Percentiles rank a stretch among this genome's conserved stretches.
Evolutionary conservation across 2,888 invertebrate genomes (phyloP).

Genomic region (Myathropa florea): DNA sequence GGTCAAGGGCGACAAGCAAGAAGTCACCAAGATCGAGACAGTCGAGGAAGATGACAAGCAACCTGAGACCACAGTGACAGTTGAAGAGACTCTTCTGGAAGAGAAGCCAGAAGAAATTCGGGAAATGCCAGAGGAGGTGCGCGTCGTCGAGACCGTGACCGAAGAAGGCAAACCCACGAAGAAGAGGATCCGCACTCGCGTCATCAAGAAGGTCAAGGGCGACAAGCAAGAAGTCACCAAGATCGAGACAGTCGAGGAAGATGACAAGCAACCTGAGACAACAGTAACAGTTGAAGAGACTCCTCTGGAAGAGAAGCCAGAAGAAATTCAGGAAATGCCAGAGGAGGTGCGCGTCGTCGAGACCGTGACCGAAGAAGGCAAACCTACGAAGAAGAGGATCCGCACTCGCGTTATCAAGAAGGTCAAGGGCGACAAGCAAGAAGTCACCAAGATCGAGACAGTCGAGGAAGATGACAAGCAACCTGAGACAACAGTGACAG

Average conservation of each 20-base stretch:
- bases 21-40: constrained; percentile 10
- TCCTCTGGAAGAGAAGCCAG: constrained; percentile 23
- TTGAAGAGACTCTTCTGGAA: not conserved
- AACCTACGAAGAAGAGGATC: constrained; percentile 75
- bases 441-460: constrained; percentile 77
- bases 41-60: constrained; percentile 6
- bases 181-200: constrained; percentile 13
- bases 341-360: constrained; percentile 70
- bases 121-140: not conserved
- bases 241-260: constrained; percentile 77
- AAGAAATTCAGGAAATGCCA: constrained; percentile 40
- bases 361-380: constrained; percentile 72
- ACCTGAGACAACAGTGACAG: constrained; percentile 79
- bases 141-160: not conserved
- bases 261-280: constrained; percentile 75
- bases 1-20: constrained; percentile 9
- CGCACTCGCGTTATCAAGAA: constrained; percentile 75
- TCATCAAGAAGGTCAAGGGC: constrained; percentile 65
- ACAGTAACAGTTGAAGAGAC: constrained; percentile 77
- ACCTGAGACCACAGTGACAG: not conserved
- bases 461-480: constrained; percentile 78
- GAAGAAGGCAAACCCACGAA: constrained; percentile 5
- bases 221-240: constrained; percentile 76
- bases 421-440: constrained; percentile 78
- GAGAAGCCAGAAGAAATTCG: not conserved